These are phyloP conservation scores for Engraulis encrasicolus DNA, from an alignment of 2,113 vertebrate species.

Conservation along the genomic window DNA sequence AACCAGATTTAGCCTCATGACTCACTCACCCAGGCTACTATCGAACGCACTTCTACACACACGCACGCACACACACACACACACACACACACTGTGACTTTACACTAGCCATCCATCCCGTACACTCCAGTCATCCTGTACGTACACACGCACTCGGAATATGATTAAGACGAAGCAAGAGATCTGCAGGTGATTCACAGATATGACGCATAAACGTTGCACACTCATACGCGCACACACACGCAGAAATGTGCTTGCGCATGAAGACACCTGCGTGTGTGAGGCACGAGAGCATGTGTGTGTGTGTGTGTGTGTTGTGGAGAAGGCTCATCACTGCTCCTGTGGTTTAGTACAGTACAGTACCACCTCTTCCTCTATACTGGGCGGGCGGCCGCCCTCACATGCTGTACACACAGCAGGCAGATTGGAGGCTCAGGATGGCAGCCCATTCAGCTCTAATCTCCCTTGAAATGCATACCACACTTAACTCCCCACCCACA, in stretches of 20 bases:
- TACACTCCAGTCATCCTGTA: background rate
- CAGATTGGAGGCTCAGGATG: background rate
- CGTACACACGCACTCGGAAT: background rate
- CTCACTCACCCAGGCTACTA: slow-evolving; percentile 9
- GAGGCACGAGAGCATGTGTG: too few species aligned
- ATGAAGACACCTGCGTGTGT: too few species aligned
- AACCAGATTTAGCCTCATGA: slow-evolving; percentile 10
- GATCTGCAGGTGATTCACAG: slow-evolving; percentile 1
- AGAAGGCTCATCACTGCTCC: too few species aligned
- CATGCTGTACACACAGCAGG: background rate
- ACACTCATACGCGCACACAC: background rate
- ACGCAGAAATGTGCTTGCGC: too few species aligned
- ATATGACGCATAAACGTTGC: background rate
- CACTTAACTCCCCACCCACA: background rate
- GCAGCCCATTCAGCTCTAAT: background rate
- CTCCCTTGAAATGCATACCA: background rate
- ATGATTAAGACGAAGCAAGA: background rate
- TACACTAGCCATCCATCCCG: too few species aligned
- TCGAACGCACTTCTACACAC: background rate
- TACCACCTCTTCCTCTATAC: background rate
- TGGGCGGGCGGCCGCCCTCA: too few species aligned
- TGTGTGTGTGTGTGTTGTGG: too few species aligned
- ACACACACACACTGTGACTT: background rate
- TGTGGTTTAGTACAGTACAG: too few species aligned
- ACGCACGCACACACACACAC: background rate